Base-by-base conservation (phyloP, 2,797 vertebrate species). In the Sebastes reedi region DNA sequence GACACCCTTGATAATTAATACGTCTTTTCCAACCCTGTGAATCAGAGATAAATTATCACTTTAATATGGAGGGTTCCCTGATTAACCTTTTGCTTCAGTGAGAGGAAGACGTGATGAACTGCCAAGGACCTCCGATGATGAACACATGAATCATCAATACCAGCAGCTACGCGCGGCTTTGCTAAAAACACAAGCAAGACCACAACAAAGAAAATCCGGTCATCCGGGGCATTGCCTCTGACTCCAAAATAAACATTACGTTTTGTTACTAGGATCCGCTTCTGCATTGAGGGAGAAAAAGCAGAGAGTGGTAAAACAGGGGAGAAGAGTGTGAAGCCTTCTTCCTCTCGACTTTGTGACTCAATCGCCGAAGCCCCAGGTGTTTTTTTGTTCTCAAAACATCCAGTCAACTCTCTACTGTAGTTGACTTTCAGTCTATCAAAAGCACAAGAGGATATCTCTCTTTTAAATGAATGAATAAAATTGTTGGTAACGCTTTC, bases 231-330 rank as follows among this genome's bases (percentile, higher is more conserved):
- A 85, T 62, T 69, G 83, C 82, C 73, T 91, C 82, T 20, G 61
- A 86, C 80, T 92, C 89, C 85, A 93, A 93, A 88, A 93, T 85
- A 94, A 94, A 94, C 92, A 93, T 81, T 69, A 85, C 32, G 70
- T 89, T 90, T 81, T 79, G 85, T 89, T 89, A 82, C 80, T 81
- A 81, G 79, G 85, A 90, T 88, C 75, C 27, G 56, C 80, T 85
- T 81, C 77, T 80, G 72, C 65, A 27, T 30, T 66, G 62, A 67
- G 55, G 62, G 59, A 18, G 42, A 13, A 4, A 22, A 36, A 54
- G 67, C 50, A 82, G 77, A 84, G 60, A 79, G 77, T 67, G 72
- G 79, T 84, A 81, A 92, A 86, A 88, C 66, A 20, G 42, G 50
- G 55, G 29, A 85, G 62, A 66, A 22, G n/a, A 80, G 75, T 84